Conservation (phyloP, 2,797 vertebrate species). For the Serranus cabrilla region DNA sequence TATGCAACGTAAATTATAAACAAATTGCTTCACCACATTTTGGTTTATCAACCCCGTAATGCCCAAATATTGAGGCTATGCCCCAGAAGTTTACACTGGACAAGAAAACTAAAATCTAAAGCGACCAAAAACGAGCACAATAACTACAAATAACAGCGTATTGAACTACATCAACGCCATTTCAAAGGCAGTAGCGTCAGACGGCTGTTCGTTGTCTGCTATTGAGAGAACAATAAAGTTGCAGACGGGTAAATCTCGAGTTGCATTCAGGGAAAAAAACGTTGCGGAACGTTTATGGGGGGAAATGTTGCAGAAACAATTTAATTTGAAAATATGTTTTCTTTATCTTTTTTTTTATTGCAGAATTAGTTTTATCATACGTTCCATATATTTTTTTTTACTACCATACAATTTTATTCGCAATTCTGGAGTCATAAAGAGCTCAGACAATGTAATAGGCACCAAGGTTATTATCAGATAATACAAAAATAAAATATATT, state of each 20-base stretch:
- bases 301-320: slow-evolving; percentile 2
- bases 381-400: too few relatives aligned
- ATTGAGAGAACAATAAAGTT: slow-evolving; percentile 84
- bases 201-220: slow-evolving; percentile 78
- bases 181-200: slow-evolving; percentile 83
- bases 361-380: too few relatives aligned
- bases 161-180: slow-evolving; percentile 84
- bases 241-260: slow-evolving; percentile 37
- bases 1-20: slow-evolving; percentile 75
- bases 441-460: too few relatives aligned
- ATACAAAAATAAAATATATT: too few relatives aligned
- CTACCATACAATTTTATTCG: too few relatives aligned
- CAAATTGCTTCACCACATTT: slow-evolving; percentile 69
- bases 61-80: slow-evolving; percentile 20
- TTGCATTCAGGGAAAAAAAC: slow-evolving; percentile 38
- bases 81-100: slow-evolving; percentile 40
- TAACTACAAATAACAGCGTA: slow-evolving; percentile 71
- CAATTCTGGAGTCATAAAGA: too few relatives aligned
- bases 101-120: slow-evolving; percentile 37
- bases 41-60: slow-evolving; percentile 60
- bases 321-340: too few relatives aligned
- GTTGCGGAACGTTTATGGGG: not conserved
- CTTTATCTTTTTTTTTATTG: too few relatives aligned
- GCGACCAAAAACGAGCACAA: slow-evolving; percentile 52
- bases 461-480: too few relatives aligned